phyloP scores from a whole-genome alignment of 2,113 vertebrate species.

The Amblyornis subalaris region DNA sequence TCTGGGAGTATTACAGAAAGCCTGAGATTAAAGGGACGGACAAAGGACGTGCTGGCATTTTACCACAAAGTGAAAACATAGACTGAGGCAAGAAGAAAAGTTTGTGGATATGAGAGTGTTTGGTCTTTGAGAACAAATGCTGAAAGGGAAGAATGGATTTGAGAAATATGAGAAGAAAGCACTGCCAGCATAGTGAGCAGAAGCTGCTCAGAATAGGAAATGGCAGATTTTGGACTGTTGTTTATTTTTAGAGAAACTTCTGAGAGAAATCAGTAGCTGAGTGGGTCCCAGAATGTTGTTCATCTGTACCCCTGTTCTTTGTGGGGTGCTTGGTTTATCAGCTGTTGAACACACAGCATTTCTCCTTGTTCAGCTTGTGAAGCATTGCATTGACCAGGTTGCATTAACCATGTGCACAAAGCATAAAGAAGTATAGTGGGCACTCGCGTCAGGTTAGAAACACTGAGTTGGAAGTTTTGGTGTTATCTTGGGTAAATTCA shows the following conservation, averaged over 20 bases:
- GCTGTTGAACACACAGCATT: background rate
- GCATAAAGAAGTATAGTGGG: background rate
- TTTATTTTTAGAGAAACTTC: background rate
- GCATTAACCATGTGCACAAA: background rate
- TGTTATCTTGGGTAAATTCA: background rate
- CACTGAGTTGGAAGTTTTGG: background rate
- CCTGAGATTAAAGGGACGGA: background rate
- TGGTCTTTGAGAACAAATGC: background rate
- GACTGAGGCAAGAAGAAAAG: background rate
- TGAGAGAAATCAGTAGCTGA: background rate
- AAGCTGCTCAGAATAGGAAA: background rate
- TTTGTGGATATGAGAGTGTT: background rate
- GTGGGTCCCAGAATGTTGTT: background rate
- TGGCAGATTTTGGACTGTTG: background rate
- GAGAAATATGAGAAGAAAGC: background rate
- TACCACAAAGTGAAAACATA: background rate
- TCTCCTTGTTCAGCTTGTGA: background rate
- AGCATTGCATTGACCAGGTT: background rate
- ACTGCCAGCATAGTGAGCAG: background rate
- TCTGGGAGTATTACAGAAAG: conserved; percentile 5
- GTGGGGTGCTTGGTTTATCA: background rate
- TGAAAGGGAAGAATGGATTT: background rate
- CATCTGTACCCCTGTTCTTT: background rate
- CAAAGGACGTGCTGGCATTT: conserved; percentile 7
- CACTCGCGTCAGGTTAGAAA: background rate